Evolutionary conservation across 2,113 vertebrate genomes (phyloP).

Genomic region (Ahaetulla prasina): DNA sequence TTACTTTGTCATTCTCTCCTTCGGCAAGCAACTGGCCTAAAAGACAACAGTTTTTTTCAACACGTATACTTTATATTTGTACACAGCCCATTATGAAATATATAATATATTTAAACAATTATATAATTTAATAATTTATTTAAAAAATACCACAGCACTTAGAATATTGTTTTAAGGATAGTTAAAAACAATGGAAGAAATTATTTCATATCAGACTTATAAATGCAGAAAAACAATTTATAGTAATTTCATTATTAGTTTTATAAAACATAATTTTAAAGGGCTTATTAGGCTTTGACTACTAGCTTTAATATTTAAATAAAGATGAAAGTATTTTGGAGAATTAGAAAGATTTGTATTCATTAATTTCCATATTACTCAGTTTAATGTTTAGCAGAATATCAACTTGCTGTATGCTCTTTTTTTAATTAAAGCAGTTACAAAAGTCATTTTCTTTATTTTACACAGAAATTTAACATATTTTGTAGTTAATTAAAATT

Average conservation of each 20-base stretch:
- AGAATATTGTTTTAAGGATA: constrained; percentile 1
- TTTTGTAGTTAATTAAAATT: constrained; percentile 30
- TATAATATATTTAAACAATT: constrained; percentile 23
- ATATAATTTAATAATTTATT: constrained; percentile 12
- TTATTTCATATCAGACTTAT: neutral
- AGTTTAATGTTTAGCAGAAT: constrained; percentile 23
- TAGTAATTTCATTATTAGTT: neutral
- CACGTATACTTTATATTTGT: constrained; percentile 9
- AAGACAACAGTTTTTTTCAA: neutral
- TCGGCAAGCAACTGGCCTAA: constrained; percentile 29
- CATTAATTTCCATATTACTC: constrained; percentile 35
- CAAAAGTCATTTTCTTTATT: neutral
- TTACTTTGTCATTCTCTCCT: constrained; percentile 13
- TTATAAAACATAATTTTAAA: neutral
- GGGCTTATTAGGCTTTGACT: neutral
- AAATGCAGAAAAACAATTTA: neutral
- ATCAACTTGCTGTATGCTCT: constrained; percentile 33
- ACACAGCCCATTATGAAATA: neutral
- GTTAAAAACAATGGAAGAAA: neutral
- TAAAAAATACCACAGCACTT: neutral
- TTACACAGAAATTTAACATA: constrained; percentile 28
- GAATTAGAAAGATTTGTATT: neutral
- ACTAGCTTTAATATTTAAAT: neutral
- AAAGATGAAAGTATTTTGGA: neutral
- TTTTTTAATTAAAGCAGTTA: constrained; percentile 16